Evolutionary conservation across 1,140 invertebrate genomes (phyloP), one percentile per base, ranked within the genome.

Genomic region (Scaptodrosophila lebanonensis): DNA sequence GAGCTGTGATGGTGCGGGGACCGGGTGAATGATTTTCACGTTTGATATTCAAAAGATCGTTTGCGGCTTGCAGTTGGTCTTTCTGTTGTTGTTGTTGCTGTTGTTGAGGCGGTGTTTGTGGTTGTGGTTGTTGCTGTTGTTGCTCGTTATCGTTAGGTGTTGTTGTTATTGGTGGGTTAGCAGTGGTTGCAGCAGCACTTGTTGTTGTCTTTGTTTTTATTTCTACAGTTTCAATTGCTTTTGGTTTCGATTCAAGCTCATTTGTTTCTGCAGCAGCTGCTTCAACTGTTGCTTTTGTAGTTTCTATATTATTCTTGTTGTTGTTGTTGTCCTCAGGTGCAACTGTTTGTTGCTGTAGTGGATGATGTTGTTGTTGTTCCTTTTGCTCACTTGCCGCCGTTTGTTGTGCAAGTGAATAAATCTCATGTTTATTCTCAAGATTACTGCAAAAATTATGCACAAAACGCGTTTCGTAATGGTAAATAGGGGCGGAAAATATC

Each of bases 391-490:
- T 83, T 84, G 85, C 76, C 59, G 75, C 73, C 68, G 84, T 79
- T 66, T 86, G 82, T 89, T 95, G 94, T 86, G 91, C 91, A 87
- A 91, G 89, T 73, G 94, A 95, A 87, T 95, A 93, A 77, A 97
- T 92, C 87, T 95, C 93, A 91, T 95, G 90, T 89, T 93, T 90
- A 88, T 93, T 91, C 90, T 96, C 94, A 87, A 96, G 90, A 84
- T 92, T 94, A 91, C 95, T 97, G 91, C 62, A 92, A 92, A 70
- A 88, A 89, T 65, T 47, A 58, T 66, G 66, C 57, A 69, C 72
- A 69, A 83, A 65, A 67, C 77, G 68, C 79, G 67, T 39, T 62
- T 65, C 72, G 67, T 60, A 56, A 53, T 53, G 71, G 42, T 66
- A 66, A 69, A 43, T 12, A 52, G 18, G 29, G 11, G 39, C 11